Evolutionary conservation across 2,797 vertebrate species (phyloP), one percentile per base, ranked within the genome.

Genomic region (Hypotaenidia okinawae): DNA sequence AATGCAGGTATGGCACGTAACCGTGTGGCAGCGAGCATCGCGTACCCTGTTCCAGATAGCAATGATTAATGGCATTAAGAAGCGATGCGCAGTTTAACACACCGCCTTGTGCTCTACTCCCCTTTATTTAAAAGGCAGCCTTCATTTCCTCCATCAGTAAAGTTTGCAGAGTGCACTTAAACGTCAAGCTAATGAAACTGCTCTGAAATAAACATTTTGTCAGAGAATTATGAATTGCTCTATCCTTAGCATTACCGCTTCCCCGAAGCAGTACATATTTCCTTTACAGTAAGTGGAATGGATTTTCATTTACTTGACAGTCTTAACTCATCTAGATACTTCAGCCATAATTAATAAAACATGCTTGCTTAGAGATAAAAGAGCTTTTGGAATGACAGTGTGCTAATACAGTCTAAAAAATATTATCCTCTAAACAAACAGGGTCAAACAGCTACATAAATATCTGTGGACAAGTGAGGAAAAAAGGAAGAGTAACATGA

Each of bases 241-340:
- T 72, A 22, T 49, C 49, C 61, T 78, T 43, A 82, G 45, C 75
- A 69, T 43, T 49, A 45, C 5, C 3, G 5, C 57, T 70, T 87
- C 84, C 63, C 88, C 24, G 8, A 82, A 79, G 43, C 62, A 51
- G 49, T 25, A 28, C 14, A 7, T 45, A 87, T 43, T 88, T 80
- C 30, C n/a, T 21, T 89, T 81, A 61, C 77, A 92, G 35, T 59
- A 59, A 74, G 61, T 24, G 52, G 63, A 92, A 92, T 55, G 35
- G 84, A 81, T 80, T 90, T 88, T 77, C 52, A 73, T 76, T 92
- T 80, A 91, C 66, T 90, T 93, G 62, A 57, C 49, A 68, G 66
- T 57, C 59, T 85, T 35, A 64, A 76, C 70, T 73, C 45, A 84
- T 87, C 78, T 68, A 72, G 61, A 61, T 69, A 57, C 39, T 41